These are phyloP conservation scores for Telmatherina bonti DNA, from an alignment of 2,797 vertebrate genomes.

Conservation along the genomic window DNA sequence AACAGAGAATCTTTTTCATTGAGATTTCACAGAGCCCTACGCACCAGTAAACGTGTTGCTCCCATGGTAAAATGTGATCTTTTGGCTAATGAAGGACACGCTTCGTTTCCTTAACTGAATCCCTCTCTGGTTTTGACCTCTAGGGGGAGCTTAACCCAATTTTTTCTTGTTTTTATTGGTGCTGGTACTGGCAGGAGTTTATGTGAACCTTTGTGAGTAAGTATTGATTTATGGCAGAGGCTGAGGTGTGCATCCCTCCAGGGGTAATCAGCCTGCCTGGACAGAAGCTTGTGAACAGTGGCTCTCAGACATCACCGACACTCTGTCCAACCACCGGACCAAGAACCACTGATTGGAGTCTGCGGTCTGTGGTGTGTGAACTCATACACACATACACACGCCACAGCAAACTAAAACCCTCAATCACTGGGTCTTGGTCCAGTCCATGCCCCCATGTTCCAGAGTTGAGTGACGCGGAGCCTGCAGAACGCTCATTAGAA, in stretches of 20 bases:
- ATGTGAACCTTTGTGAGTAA: conserved; percentile 73
- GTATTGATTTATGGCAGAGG: conserved; percentile 75
- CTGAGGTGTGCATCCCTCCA: conserved; percentile 71
- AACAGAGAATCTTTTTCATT: conserved; percentile 78
- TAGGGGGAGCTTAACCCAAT: conserved; percentile 76
- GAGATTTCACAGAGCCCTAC: conserved; percentile 75
- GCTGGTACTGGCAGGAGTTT: conserved; percentile 70
- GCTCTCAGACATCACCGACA: conserved; percentile 80
- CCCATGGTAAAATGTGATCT: conserved; percentile 81
- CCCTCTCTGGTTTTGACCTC: conserved; percentile 71
- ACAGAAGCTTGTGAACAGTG: conserved; percentile 76
- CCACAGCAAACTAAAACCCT: conserved; percentile 69
- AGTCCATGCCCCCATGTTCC: conserved; percentile 66
- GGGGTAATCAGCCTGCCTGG: conserved; percentile 66
- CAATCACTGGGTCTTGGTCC: conserved; percentile 75
- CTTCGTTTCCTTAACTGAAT: conserved; percentile 78
- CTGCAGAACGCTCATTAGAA: conserved; percentile 82
- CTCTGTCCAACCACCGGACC: conserved; percentile 76
- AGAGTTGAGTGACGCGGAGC: conserved; percentile 72
- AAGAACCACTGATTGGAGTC: conserved; percentile 78
- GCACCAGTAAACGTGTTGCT: conserved; percentile 77
- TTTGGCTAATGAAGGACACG: conserved; percentile 81
- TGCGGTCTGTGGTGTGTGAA: conserved; percentile 72
- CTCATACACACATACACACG: conserved; percentile 42
- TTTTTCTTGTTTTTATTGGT: conserved; percentile 72